phyloP scores from a whole-genome alignment of 1,140 invertebrate genomes.

The Belonocnema kinseyi region DNA sequence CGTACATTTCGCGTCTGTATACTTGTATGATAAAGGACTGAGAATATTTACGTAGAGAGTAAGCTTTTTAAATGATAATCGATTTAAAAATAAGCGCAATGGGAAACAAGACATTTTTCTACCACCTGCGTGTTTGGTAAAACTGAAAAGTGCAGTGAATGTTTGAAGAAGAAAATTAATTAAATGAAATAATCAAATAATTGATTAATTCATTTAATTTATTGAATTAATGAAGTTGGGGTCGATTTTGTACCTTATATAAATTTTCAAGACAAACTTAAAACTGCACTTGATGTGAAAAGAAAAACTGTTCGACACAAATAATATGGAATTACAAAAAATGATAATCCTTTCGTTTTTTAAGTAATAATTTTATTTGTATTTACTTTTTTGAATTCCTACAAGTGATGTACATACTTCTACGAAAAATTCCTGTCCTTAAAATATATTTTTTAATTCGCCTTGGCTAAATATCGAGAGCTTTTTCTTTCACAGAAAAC shows the following conservation, averaged over 20 bases:
- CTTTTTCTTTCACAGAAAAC: not conserved
- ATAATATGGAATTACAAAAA: not conserved
- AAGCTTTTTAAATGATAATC: conserved; percentile 21
- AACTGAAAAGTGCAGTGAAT: conserved; percentile 14
- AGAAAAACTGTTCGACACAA: conserved; percentile 8
- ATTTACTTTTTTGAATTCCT: conserved; percentile 1
- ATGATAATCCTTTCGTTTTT: too few species aligned
- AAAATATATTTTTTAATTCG: conserved; percentile 3
- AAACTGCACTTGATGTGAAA: conserved; percentile 26
- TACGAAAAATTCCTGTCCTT: conserved; percentile 11
- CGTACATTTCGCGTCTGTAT: conserved; percentile 25
- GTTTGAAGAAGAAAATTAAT: not conserved
- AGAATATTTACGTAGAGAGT: not conserved
- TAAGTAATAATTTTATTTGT: not conserved
- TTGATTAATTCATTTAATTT: not conserved
- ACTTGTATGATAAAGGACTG: conserved; percentile 28
- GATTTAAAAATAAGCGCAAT: not conserved
- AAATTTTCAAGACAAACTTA: too few species aligned
- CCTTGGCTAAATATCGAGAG: conserved; percentile 23
- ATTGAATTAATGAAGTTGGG: not conserved
- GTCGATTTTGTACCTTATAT: too few species aligned
- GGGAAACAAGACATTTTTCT: conserved; percentile 6
- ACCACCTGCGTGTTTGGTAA: not conserved
- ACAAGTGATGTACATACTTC: conserved; percentile 16
- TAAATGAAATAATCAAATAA: not conserved